Conservation (phyloP, 53 echinoderm and acorn worm genomes). For the Antedon mediterranea region DNA sequence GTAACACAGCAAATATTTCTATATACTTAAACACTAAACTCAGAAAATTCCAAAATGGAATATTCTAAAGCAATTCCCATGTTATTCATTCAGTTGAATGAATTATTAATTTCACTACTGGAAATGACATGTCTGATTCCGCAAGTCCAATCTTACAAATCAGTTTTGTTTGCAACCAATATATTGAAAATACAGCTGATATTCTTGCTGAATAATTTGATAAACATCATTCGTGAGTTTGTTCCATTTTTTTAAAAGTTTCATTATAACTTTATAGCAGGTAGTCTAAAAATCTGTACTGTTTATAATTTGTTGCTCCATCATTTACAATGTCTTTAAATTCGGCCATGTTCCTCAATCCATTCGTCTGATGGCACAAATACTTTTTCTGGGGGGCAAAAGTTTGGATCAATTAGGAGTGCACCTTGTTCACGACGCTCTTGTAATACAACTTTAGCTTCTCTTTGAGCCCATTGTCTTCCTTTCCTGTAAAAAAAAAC, state of each 20-base stretch:
- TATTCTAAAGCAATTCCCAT: not conserved
- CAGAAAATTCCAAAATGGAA: not conserved
- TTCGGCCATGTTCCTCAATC: not conserved
- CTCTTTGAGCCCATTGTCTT: conserved; percentile 42
- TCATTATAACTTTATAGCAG: not conserved
- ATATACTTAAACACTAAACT: too few relatives aligned
- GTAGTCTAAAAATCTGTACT: not conserved
- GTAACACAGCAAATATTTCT: too few relatives aligned
- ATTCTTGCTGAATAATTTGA: not conserved
- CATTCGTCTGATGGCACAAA: conserved; percentile 45
- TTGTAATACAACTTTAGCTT: conserved; percentile 43
- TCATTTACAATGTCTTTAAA: not conserved
- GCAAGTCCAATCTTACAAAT: not conserved
- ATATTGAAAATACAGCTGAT: not conserved
- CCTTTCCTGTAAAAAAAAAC: conserved; percentile 27
- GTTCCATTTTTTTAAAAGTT: not conserved
- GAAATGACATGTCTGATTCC: not conserved
- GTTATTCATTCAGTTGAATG: not conserved
- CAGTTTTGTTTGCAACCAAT: not conserved
- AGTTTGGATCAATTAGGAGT: conserved; percentile 46
- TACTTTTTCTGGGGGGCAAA: conserved; percentile 37
- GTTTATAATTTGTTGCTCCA: too few relatives aligned
- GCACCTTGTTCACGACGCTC: conserved; percentile 43
- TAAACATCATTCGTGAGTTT: not conserved
- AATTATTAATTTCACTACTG: not conserved